A percentile compares a stretch with the other conserved stretches of the same genome.
Conservation (phyloP, 2,888 invertebrate genomes). For the Thera britannica region DNA sequence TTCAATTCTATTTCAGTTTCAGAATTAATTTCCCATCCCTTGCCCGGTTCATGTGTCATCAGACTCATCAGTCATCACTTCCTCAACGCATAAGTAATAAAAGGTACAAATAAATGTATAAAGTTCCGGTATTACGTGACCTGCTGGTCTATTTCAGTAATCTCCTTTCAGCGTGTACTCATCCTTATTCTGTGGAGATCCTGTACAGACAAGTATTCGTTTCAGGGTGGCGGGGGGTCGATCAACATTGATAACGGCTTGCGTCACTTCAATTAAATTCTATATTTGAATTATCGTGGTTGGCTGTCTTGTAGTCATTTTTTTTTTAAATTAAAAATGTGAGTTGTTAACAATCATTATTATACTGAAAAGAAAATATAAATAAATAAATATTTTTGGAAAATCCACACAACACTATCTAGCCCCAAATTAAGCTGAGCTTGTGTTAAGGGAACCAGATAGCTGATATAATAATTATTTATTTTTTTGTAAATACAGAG, state of each 20-base stretch:
- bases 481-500: too few species aligned
- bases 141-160: conserved; percentile 46
- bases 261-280: conserved; percentile 38
- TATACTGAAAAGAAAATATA: too few species aligned
- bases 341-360: too few species aligned
- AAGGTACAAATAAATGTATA: conserved; percentile 62
- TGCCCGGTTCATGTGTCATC: conserved; percentile 20
- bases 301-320: neutral
- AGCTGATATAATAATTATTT: too few species aligned
- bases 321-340: too few species aligned
- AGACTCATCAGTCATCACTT: conserved; percentile 28
- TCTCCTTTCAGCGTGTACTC: conserved; percentile 11
- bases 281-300: conserved; percentile 29
- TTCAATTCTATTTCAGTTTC: conserved; percentile 29
- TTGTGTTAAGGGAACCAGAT: too few species aligned
- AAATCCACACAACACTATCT: too few species aligned
- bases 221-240: conserved; percentile 3
- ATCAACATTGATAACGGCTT: conserved; percentile 40
- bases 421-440: too few species aligned
- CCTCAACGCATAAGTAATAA: conserved; percentile 49
- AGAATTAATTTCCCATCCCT: conserved; percentile 35
- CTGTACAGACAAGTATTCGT: neutral
- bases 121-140: conserved; percentile 65
- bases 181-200: neutral
- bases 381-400: too few species aligned